These are phyloP conservation scores for Passer domesticus DNA, from an alignment of 2,113 vertebrate genomes.

Conservation along the genomic window DNA sequence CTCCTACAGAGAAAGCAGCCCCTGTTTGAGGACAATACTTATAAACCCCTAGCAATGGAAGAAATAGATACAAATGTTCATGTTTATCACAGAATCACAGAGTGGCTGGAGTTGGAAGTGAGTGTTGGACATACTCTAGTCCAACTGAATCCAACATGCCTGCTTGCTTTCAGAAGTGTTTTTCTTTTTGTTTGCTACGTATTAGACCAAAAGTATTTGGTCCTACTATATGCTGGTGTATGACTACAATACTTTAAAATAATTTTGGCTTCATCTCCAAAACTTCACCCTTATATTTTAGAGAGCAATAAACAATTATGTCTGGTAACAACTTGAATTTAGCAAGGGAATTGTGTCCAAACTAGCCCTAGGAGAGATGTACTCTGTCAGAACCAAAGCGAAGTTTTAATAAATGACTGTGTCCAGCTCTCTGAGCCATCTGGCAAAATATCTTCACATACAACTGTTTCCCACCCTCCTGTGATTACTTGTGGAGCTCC, in stretches of 20 bases:
- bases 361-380: neutral
- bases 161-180: neutral
- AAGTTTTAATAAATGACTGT: conserved; percentile 15
- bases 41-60: neutral
- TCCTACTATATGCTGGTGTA: neutral
- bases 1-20: neutral
- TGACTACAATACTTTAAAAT: neutral
- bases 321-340: neutral
- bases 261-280: neutral
- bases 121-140: neutral
- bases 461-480: conserved; percentile 32
- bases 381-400: neutral
- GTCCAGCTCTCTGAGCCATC: conserved; percentile 28
- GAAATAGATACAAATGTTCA: neutral
- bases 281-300: neutral
- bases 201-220: neutral
- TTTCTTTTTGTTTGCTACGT: neutral
- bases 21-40: neutral
- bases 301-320: neutral
- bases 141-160: neutral
- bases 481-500: conserved; percentile 4
- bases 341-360: neutral
- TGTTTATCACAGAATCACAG: neutral
- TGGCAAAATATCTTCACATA: conserved; percentile 30
- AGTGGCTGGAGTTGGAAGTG: neutral